Percentiles rank a stretch among this genome's conserved stretches.
phyloP scores from a whole-genome alignment of 1,140 invertebrate genomes.

The Acromyrmex heyeri region DNA sequence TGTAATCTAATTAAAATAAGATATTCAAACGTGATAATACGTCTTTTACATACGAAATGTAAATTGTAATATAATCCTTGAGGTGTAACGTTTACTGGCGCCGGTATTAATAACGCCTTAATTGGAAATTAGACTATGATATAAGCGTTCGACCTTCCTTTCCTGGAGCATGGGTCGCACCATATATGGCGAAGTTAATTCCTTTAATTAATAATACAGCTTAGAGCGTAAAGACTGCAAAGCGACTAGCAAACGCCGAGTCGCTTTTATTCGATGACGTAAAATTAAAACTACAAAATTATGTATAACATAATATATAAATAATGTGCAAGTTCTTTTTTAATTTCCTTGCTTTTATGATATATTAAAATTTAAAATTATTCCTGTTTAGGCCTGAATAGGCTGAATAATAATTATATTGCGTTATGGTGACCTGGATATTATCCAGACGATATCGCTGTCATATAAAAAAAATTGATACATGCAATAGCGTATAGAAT shows the following conservation, averaged over 20 bases:
- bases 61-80: slow-evolving; percentile 72
- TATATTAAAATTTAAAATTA: neutral
- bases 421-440: neutral
- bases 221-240: slow-evolving; percentile 37
- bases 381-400: too few species aligned
- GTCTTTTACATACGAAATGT: slow-evolving; percentile 42
- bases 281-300: slow-evolving; percentile 13
- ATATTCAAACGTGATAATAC: neutral
- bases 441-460: neutral
- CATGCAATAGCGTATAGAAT: neutral
- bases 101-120: slow-evolving; percentile 72
- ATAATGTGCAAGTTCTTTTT: neutral
- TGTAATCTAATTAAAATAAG: slow-evolving; percentile 24
- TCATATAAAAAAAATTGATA: neutral
- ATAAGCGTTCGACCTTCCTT: slow-evolving; percentile 63
- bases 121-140: slow-evolving; percentile 74
- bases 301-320: neutral
- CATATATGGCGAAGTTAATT: slow-evolving; percentile 45
- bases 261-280: neutral
- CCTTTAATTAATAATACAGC: slow-evolving; percentile 58
- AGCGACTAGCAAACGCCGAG: slow-evolving; percentile 17
- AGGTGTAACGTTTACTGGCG: slow-evolving; percentile 43
- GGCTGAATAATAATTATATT: neutral
- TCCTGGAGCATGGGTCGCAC: slow-evolving; percentile 41
- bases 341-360: neutral